These are phyloP conservation scores for Eilema sororculum DNA, from an alignment of 2,888 invertebrate genomes.

Conservation along the genomic window DNA sequence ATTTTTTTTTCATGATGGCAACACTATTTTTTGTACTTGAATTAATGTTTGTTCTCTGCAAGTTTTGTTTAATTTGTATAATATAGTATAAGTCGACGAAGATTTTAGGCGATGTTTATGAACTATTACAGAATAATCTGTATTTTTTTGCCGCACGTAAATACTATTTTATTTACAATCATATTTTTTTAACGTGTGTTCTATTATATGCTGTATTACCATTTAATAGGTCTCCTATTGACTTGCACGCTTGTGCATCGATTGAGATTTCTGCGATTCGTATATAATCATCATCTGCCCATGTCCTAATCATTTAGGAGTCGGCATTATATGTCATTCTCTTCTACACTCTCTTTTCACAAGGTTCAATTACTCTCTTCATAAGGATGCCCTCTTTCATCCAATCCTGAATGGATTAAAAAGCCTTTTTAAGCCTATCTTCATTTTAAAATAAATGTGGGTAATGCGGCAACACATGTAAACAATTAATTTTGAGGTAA, in stretches of 20 bases:
- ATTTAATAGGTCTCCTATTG: not conserved
- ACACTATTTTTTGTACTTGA: slow-evolving; percentile 42
- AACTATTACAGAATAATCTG: not conserved
- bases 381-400: not conserved
- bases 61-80: slow-evolving; percentile 26
- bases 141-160: not conserved
- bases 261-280: not conserved
- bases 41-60: slow-evolving; percentile 39
- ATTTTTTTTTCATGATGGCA: slow-evolving; percentile 30
- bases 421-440: not conserved
- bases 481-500: not conserved
- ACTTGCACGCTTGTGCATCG: not conserved
- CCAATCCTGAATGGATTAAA: not conserved
- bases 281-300: not conserved
- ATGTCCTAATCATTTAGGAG: not conserved
- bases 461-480: not conserved
- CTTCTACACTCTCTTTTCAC: too few relatives aligned
- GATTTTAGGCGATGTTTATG: not conserved
- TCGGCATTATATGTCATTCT: too few relatives aligned
- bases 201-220: not conserved
- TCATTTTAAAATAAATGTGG: not conserved
- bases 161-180: not conserved
- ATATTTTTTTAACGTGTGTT: not conserved
- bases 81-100: slow-evolving; percentile 32
- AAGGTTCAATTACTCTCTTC: too few relatives aligned